Evolutionary conservation across 92 coral and sea anemone species (phyloP).

Genomic region (Zoanthus sociatus): DNA sequence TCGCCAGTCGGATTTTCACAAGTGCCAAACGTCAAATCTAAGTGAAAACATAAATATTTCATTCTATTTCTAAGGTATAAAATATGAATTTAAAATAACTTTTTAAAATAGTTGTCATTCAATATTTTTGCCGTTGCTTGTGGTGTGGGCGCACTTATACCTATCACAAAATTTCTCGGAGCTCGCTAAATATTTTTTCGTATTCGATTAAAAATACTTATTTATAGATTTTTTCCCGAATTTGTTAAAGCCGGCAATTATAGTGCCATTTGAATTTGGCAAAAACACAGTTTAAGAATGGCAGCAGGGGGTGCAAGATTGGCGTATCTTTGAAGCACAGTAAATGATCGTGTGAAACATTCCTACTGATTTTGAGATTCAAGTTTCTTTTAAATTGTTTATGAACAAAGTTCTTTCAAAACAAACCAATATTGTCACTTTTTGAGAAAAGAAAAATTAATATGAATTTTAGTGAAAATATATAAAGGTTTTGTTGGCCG

Average conservation of each 20-base stretch:
- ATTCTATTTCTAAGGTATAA: too few relatives aligned
- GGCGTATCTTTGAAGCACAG: neutral
- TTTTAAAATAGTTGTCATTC: too few relatives aligned
- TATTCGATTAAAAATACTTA: neutral
- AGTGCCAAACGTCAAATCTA: too few relatives aligned
- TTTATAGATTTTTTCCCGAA: neutral
- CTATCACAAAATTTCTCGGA: neutral
- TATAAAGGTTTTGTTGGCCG: too few relatives aligned
- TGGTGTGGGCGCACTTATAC: too few relatives aligned
- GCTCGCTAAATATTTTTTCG: neutral
- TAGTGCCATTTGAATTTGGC: neutral
- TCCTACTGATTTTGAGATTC: neutral
- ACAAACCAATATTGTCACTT: neutral
- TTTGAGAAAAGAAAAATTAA: neutral
- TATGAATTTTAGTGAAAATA: neutral
- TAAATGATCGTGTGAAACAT: neutral
- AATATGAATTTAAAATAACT: too few relatives aligned
- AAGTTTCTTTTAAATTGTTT: neutral
- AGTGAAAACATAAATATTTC: too few relatives aligned
- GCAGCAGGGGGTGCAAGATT: neutral
- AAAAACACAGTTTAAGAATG: neutral
- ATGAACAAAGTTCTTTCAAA: neutral
- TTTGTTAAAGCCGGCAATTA: neutral
- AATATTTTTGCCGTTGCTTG: too few relatives aligned
- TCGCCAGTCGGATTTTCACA: too few relatives aligned